Conservation (phyloP, 1,140 invertebrate species). For the Leptestheria dahalacensis region DNA sequence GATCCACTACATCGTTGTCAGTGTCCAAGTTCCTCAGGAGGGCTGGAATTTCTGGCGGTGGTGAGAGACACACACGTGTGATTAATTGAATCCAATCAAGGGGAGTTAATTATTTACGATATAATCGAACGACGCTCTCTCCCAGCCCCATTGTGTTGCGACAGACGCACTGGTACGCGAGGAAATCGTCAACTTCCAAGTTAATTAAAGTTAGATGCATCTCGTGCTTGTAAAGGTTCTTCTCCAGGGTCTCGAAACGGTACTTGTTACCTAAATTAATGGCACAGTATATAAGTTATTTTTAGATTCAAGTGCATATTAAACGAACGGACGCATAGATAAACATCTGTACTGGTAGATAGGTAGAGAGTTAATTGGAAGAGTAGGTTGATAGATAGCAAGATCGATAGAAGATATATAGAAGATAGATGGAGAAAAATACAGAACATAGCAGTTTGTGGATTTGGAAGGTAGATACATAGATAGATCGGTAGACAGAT, state of each 20-base stretch:
- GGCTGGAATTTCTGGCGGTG: neutral
- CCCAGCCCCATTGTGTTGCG: conserved; percentile 9
- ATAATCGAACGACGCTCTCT: conserved; percentile 10
- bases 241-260: conserved; percentile 9
- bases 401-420: too few species aligned
- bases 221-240: conserved; percentile 5
- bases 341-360: too few species aligned
- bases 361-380: too few species aligned
- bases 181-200: conserved; percentile 3
- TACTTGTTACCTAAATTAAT: conserved; percentile 1
- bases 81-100: neutral
- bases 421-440: too few species aligned
- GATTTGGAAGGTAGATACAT: too few species aligned
- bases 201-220: conserved; percentile 10
- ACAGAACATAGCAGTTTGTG: too few species aligned
- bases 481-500: too few species aligned
- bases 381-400: too few species aligned
- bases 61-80: neutral
- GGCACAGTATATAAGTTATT: neutral
- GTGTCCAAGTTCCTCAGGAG: neutral
- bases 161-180: conserved; percentile 14
- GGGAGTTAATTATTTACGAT: conserved; percentile 9
- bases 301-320: too few species aligned
- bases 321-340: too few species aligned
- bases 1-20: neutral